These are phyloP conservation scores for Strix aluco DNA, from an alignment of 2,113 vertebrate genomes.

Conservation along the genomic window DNA sequence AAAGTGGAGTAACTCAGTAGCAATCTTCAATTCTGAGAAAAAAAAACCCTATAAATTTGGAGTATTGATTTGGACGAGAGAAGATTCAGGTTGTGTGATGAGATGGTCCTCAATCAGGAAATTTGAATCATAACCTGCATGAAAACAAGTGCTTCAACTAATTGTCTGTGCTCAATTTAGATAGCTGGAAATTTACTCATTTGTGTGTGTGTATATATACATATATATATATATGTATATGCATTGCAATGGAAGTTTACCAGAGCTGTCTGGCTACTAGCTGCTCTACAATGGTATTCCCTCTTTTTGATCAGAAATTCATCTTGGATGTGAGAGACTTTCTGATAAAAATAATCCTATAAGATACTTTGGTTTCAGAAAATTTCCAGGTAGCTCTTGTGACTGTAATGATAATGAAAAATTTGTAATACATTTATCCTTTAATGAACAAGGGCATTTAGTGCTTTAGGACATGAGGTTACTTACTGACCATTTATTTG, in stretches of 20 bases:
- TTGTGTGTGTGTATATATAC: not conserved
- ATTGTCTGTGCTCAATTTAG: not conserved
- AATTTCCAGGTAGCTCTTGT: not conserved
- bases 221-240: not conserved
- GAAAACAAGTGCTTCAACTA: not conserved
- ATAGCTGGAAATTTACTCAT: not conserved
- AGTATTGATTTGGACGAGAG: not conserved
- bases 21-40: not conserved
- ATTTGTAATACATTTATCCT: not conserved
- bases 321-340: not conserved
- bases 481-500: not conserved
- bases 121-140: not conserved
- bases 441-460: constrained; percentile 18
- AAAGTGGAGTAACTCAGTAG: not conserved
- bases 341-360: not conserved
- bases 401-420: not conserved
- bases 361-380: not conserved
- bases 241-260: not conserved
- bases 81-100: not conserved
- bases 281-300: not conserved
- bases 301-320: not conserved
- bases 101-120: not conserved
- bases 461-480: not conserved
- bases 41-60: not conserved
- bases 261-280: not conserved